A percentile compares a stretch with the other conserved stretches of the same genome.
Evolutionary conservation across 1,140 invertebrate genomes (phyloP).

Genomic region (Drosophila obscura): DNA sequence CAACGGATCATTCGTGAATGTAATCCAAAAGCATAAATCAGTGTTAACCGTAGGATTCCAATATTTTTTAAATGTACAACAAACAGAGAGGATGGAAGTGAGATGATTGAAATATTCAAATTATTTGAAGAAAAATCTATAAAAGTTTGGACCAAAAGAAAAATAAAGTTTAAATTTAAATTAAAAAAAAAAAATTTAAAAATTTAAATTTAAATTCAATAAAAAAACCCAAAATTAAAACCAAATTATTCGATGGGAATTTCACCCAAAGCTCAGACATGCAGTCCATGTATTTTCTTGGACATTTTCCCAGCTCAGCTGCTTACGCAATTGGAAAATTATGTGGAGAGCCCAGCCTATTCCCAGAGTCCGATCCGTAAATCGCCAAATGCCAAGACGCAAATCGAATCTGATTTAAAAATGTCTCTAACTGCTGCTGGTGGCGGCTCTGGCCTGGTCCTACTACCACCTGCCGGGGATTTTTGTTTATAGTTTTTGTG

Average conservation of each 20-base stretch:
- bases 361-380: constrained; percentile 55
- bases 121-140: too few relatives aligned
- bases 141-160: too few relatives aligned
- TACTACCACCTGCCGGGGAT: constrained; percentile 63
- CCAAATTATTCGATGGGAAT: background rate
- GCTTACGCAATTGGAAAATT: constrained; percentile 55
- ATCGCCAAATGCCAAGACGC: constrained; percentile 49
- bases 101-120: too few relatives aligned
- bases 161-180: too few relatives aligned
- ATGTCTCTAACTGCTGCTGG: constrained; percentile 51
- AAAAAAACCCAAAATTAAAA: background rate
- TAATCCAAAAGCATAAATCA: background rate
- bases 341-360: constrained; percentile 27
- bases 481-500: constrained; percentile 40
- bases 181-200: background rate
- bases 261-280: background rate
- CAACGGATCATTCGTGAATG: constrained; percentile 13
- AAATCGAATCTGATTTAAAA: constrained; percentile 76
- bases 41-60: background rate
- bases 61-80: too few relatives aligned
- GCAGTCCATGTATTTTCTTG: constrained; percentile 5
- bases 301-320: background rate
- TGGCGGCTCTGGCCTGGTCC: constrained; percentile 17
- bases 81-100: too few relatives aligned
- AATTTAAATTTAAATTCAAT: too few relatives aligned